Percentiles rank a stretch among this genome's conserved stretches.
These are phyloP conservation scores for Hippocampus guttulatus DNA, from an alignment of 2,113 vertebrate species.

Conservation along the genomic window DNA sequence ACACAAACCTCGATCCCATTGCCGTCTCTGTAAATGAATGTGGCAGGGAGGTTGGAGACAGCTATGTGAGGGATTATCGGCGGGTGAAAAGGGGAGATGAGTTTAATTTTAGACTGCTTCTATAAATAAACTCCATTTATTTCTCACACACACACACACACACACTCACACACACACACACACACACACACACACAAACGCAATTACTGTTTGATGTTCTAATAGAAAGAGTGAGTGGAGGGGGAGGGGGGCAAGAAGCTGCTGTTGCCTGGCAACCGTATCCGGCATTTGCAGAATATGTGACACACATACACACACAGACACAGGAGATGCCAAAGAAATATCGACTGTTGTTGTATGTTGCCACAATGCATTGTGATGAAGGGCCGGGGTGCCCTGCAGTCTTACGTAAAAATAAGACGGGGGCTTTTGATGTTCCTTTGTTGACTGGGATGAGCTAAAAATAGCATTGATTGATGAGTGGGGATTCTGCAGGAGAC, in stretches of 20 bases:
- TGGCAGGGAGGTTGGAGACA: no score
- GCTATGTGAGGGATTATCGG: background rate
- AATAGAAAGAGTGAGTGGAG: background rate
- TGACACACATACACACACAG: background rate
- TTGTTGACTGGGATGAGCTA: background rate
- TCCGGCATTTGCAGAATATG: background rate
- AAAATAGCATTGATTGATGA: background rate
- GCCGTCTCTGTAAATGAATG: background rate
- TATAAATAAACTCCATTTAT: background rate
- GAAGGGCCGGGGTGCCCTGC: background rate
- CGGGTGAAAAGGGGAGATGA: background rate
- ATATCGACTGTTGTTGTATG: background rate
- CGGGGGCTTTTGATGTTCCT: background rate
- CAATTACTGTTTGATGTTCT: background rate
- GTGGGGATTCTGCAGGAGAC: background rate
- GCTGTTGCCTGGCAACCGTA: constrained; percentile 1
- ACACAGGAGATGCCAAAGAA: background rate
- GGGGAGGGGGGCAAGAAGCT: background rate
- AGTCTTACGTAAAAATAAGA: background rate
- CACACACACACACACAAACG: background rate
- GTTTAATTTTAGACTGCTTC: constrained; percentile 5
- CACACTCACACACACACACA: background rate
- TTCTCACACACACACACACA: background rate
- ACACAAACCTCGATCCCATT: background rate
- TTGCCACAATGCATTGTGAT: background rate